A percentile compares a stretch with the other conserved stretches of the same genome.
Evolutionary conservation across 2,113 vertebrate genomes (phyloP).

Genomic region (Phrynosoma platyrhinos): DNA sequence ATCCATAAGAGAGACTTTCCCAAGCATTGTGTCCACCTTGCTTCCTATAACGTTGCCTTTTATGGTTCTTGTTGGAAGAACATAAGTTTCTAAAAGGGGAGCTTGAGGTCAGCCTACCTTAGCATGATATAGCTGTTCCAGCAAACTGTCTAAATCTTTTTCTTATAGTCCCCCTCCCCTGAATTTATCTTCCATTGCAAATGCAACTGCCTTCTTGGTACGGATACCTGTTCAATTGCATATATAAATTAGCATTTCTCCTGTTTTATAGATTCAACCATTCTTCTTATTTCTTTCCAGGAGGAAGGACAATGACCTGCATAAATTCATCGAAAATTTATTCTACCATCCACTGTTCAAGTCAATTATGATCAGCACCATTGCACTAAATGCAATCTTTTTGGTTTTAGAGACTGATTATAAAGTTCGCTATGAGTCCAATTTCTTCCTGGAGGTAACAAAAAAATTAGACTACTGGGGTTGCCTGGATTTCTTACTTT

Average conservation of each 20-base stretch:
- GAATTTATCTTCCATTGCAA: too few species aligned
- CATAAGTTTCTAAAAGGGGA: too few species aligned
- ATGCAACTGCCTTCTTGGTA: neutral
- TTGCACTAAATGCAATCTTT: neutral
- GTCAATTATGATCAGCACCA: neutral
- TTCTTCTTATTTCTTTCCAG: neutral
- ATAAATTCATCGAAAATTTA: neutral
- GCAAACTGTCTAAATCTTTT: neutral
- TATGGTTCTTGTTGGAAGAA: too few species aligned
- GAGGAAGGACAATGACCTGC: neutral
- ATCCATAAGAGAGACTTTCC: too few species aligned
- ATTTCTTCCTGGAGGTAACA: neutral
- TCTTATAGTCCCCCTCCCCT: neutral
- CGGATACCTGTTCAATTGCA: neutral
- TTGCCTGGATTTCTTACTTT: neutral
- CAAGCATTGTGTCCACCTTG: too few species aligned
- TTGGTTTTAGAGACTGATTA: neutral
- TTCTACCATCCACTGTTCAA: neutral
- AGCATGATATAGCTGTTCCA: neutral
- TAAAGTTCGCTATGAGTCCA: fast-evolving
- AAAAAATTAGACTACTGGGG: too few species aligned
- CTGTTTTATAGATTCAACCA: neutral
- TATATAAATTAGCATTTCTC: neutral
- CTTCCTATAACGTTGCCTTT: too few species aligned
- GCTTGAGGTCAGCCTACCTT: too few species aligned